Evolutionary conservation across 2,888 invertebrate genomes (phyloP).

Genomic region (Drosophila kuntzei): DNA sequence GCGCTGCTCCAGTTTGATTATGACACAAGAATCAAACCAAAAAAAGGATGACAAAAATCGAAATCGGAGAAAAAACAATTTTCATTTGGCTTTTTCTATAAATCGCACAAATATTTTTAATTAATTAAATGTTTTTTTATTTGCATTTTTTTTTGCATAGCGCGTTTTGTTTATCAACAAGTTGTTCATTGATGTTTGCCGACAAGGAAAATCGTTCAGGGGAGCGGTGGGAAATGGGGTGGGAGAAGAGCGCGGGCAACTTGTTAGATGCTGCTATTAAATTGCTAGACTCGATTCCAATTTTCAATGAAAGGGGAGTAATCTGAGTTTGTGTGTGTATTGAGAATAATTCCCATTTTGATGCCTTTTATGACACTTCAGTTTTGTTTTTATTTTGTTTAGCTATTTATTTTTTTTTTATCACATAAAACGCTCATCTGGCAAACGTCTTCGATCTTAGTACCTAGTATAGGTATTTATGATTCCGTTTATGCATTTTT

Average conservation of each 20-base stretch:
- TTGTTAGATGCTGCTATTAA: slow-evolving; percentile 70
- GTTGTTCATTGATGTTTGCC: slow-evolving; percentile 62
- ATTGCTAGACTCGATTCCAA: slow-evolving; percentile 68
- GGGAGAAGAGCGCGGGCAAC: slow-evolving; percentile 36
- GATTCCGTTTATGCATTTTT: slow-evolving; percentile 79
- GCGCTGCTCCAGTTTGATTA: slow-evolving; percentile 72
- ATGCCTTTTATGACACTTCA: slow-evolving; percentile 78
- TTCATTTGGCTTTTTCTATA: slow-evolving; percentile 57
- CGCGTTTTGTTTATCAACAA: slow-evolving; percentile 67
- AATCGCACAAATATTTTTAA: slow-evolving; percentile 59
- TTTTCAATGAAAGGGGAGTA: slow-evolving; percentile 50
- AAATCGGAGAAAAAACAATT: slow-evolving; percentile 45
- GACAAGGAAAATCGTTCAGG: slow-evolving; percentile 33
- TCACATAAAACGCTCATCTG: slow-evolving; percentile 65
- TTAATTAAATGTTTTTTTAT: slow-evolving; percentile 63
- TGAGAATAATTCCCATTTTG: slow-evolving; percentile 73
- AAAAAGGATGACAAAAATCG: slow-evolving; percentile 21
- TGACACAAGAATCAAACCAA: slow-evolving; percentile 29
- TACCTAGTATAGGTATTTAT: slow-evolving; percentile 71
- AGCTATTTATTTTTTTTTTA: slow-evolving; percentile 17
- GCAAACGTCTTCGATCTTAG: slow-evolving; percentile 29
- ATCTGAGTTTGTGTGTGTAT: slow-evolving; percentile 10
- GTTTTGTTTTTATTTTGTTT: slow-evolving; percentile 53
- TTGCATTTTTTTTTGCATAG: slow-evolving; percentile 43
- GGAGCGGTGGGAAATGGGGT: not conserved